These are phyloP conservation scores for Chaetogeoica ovagalla DNA, from an alignment of 2,888 invertebrate genomes.

Conservation along the genomic window DNA sequence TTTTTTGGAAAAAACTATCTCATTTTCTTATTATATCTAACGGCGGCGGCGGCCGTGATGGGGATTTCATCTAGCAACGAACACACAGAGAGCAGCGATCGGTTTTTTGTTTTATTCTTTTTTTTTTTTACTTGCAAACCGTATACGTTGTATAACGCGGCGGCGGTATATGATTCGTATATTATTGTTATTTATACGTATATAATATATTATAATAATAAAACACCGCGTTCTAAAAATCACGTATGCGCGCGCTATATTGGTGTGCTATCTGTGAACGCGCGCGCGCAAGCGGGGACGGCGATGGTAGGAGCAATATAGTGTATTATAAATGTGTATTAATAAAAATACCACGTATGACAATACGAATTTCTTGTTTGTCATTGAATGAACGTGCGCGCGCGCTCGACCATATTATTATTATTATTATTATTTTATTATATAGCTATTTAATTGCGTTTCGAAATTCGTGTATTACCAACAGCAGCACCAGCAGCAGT, in stretches of 20 bases:
- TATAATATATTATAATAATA: background rate
- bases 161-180: no score
- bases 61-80: no score
- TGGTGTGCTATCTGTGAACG: background rate
- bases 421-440: background rate
- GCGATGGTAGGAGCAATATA: constrained; percentile 6
- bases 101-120: no score
- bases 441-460: constrained; percentile 45
- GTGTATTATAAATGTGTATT: constrained; percentile 2
- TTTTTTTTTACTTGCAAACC: no score
- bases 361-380: constrained; percentile 51
- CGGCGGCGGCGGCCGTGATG: no score
- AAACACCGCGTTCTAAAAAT: constrained; percentile 2
- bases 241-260: constrained; percentile 11
- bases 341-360: constrained; percentile 48
- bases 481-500: background rate
- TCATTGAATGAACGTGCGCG: constrained; percentile 22
- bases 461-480: constrained; percentile 19
- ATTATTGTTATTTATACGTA: background rate
- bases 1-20: no score
- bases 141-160: no score
- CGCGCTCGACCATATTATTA: background rate
- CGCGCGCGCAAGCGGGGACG: background rate
- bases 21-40: no score
- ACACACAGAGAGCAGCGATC: no score